A percentile compares a stretch with the other conserved stretches of the same genome.
Conservation (phyloP, 2,113 vertebrate genomes). For the Chiloscyllium plagiosum region DNA sequence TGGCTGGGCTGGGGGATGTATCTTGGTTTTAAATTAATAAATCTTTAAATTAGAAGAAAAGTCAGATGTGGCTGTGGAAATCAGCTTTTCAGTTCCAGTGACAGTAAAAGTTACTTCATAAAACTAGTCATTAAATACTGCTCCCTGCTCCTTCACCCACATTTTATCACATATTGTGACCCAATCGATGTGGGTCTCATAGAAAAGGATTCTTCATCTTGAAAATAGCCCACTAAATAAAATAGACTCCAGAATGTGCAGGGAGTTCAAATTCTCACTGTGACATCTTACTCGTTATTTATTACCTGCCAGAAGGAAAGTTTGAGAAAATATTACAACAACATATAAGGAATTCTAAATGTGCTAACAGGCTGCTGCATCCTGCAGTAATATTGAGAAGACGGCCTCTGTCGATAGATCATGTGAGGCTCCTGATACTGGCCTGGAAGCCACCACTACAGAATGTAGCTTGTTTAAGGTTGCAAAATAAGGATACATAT, state of each 20-base stretch:
- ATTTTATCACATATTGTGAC: background rate
- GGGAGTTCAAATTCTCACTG: background rate
- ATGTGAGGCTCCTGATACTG: background rate
- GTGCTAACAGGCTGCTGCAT: background rate
- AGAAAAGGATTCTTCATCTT: conserved; percentile 30
- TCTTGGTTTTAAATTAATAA: background rate
- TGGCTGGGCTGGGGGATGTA: background rate
- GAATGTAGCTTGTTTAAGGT: background rate
- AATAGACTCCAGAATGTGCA: background rate
- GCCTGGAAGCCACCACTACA: background rate
- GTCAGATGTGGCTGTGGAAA: background rate
- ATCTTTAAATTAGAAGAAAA: background rate
- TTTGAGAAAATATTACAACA: conserved; percentile 10
- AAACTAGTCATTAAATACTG: background rate
- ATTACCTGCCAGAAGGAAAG: background rate
- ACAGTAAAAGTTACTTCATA: background rate
- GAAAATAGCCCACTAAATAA: conserved; percentile 5
- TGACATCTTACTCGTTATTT: background rate
- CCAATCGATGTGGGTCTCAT: conserved; percentile 2
- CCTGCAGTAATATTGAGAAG: background rate
- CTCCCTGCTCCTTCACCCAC: background rate
- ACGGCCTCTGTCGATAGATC: background rate
- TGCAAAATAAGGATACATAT: background rate
- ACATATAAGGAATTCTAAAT: background rate
- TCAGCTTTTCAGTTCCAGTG: background rate